phyloP scores from a whole-genome alignment of 2,888 invertebrate species.

The Linnaemya vulpina region DNA sequence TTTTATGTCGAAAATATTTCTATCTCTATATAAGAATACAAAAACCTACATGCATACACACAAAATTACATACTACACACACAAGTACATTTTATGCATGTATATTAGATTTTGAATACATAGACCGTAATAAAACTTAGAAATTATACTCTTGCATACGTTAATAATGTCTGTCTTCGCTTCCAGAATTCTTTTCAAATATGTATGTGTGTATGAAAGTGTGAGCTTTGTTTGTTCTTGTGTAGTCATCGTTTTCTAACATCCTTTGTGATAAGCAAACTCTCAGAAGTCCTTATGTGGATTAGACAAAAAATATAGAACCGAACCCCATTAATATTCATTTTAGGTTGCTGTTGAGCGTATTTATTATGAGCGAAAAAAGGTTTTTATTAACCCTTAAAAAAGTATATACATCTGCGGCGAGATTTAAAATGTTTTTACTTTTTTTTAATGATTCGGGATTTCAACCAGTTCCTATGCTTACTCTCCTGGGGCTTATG shows the following conservation, averaged over 20 bases:
- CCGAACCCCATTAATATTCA: constrained; percentile 52
- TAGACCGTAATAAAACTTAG: constrained; percentile 6
- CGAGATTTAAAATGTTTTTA: neutral
- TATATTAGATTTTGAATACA: constrained; percentile 10
- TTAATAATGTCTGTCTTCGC: constrained; percentile 8
- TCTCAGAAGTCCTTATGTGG: constrained; percentile 47
- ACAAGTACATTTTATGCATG: neutral
- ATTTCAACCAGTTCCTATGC: too few relatives aligned
- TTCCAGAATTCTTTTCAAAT: constrained; percentile 4
- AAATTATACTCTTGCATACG: constrained; percentile 11
- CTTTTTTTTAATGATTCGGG: too few relatives aligned
- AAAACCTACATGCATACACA: neutral
- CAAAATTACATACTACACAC: neutral
- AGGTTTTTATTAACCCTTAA: constrained; percentile 37
- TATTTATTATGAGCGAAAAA: constrained; percentile 30
- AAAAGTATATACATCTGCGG: neutral
- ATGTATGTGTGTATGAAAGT: neutral
- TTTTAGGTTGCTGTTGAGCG: constrained; percentile 40
- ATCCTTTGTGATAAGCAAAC: constrained; percentile 50
- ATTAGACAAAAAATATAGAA: constrained; percentile 12
- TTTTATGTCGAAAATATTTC: neutral
- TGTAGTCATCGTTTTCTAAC: constrained; percentile 28
- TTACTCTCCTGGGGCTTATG: too few relatives aligned
- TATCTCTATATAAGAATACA: neutral
- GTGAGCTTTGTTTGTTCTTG: constrained; percentile 38